Percentiles rank a stretch among this genome's conserved stretches.
phyloP scores from a whole-genome alignment of 2,797 vertebrate species.

The Sebastiscus albofasciatus region DNA sequence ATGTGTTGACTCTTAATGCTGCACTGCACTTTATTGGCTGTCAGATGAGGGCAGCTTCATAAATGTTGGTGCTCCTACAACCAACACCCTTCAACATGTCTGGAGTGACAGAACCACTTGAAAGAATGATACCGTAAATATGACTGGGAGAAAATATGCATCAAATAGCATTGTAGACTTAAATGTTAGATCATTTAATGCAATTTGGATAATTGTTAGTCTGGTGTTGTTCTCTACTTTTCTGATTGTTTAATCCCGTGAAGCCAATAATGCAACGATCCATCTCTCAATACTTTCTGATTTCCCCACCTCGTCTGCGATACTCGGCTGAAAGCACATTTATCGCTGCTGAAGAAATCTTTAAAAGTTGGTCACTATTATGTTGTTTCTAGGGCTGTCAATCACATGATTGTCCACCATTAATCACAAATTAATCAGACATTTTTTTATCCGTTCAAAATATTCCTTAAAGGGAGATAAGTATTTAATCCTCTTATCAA shows the following conservation, averaged over 20 bases:
- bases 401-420: no score
- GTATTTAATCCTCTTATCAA: no score
- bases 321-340: neutral
- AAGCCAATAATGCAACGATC: neutral
- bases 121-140: neutral
- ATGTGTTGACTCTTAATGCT: constrained; percentile 21
- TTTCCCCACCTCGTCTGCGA: neutral
- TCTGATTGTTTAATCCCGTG: neutral
- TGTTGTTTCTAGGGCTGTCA: neutral
- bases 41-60: constrained; percentile 27
- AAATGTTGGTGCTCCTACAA: constrained; percentile 35
- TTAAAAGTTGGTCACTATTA: neutral
- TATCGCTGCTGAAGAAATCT: neutral
- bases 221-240: neutral
- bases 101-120: neutral
- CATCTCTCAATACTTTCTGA: neutral
- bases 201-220: neutral
- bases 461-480: no score
- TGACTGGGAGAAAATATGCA: neutral
- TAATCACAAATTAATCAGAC: no score
- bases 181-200: neutral
- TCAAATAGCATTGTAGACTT: neutral
- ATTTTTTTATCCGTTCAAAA: no score
- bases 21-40: constrained; percentile 32
- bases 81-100: neutral